Evolutionary conservation across 1,140 invertebrate species (phyloP).

Genomic region (Dendroctonus valens): DNA sequence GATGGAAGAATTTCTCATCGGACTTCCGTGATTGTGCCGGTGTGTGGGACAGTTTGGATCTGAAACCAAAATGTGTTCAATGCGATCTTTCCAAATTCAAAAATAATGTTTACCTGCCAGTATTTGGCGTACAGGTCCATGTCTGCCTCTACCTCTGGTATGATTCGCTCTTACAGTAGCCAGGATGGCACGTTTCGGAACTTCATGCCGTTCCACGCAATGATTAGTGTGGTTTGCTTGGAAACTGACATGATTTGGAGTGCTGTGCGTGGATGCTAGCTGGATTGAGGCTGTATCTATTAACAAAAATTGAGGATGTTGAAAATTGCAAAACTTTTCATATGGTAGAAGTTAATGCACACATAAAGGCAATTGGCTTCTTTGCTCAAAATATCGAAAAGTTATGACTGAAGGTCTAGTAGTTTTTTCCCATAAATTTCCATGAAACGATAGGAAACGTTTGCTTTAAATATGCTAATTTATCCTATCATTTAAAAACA

Average conservation of each 20-base stretch:
- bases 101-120: conserved; percentile 39
- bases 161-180: conserved; percentile 47
- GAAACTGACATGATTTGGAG: conserved; percentile 44
- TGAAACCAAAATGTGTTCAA: conserved; percentile 9
- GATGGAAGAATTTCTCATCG: conserved; percentile 37
- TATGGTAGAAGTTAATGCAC: no score
- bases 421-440: no score
- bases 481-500: no score
- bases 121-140: conserved; percentile 46
- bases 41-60: conserved; percentile 41
- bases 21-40: conserved; percentile 36
- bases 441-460: no score
- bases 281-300: conserved; percentile 44
- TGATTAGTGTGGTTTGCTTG: conserved; percentile 37
- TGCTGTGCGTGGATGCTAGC: conserved; percentile 40
- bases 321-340: background rate
- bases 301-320: background rate
- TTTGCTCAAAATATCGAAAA: no score
- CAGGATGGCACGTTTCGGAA: conserved; percentile 47
- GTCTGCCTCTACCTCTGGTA: conserved; percentile 45
- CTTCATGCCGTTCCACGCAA: conserved; percentile 43
- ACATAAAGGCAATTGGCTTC: no score
- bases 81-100: background rate
- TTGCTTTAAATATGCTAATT: no score
- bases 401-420: no score